A percentile compares a stretch with the other conserved stretches of the same genome.
Evolutionary conservation across 2,113 vertebrate genomes (phyloP).

Genomic region (Urocynchramus pylzowi): DNA sequence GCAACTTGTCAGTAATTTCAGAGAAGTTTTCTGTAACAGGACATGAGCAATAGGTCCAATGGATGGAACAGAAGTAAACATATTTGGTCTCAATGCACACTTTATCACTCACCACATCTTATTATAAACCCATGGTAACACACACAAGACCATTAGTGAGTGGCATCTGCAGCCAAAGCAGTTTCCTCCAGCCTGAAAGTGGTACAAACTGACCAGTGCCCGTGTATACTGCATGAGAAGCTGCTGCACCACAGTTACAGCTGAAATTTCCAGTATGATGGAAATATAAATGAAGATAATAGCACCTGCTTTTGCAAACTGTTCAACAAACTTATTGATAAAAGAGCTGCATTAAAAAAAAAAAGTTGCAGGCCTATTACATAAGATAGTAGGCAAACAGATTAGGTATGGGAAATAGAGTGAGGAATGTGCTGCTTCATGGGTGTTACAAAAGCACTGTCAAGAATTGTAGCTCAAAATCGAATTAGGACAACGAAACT

Average conservation of each 20-base stretch:
- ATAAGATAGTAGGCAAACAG: neutral
- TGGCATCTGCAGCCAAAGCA: neutral
- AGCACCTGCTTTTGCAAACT: neutral
- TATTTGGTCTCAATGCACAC: neutral
- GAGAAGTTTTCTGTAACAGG: neutral
- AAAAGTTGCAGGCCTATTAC: neutral
- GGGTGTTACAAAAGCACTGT: neutral
- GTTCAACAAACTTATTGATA: neutral
- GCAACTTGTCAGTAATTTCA: neutral
- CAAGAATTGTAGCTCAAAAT: neutral
- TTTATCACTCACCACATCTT: neutral
- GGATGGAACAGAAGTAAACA: neutral
- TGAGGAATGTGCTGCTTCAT: neutral
- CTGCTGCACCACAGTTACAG: neutral
- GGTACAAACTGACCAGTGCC: neutral
- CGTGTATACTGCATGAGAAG: accelerated
- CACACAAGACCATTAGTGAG: neutral
- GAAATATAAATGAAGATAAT: neutral
- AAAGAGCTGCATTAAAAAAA: neutral
- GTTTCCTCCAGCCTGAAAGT: neutral
- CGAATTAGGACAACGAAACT: neutral
- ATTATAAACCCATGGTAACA: neutral
- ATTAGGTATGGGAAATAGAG: neutral
- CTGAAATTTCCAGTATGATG: neutral
- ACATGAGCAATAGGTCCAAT: neutral